phyloP scores from a whole-genome alignment of 2,113 vertebrate species.

The Bufo bufo region DNA sequence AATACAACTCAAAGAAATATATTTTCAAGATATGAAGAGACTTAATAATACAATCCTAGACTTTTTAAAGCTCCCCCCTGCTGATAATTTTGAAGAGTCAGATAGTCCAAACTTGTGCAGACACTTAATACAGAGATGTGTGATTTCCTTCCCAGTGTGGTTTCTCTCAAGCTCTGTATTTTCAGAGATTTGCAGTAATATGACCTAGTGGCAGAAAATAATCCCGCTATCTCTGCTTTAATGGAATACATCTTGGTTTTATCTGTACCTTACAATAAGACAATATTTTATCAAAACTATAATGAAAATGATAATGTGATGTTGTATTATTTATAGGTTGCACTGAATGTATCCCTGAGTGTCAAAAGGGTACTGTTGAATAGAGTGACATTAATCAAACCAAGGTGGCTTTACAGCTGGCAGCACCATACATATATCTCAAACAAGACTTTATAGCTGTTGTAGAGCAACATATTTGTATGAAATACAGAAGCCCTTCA shows the following conservation, averaged over 20 bases:
- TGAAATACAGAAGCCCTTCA: slow-evolving; percentile 13
- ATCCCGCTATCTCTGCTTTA: slow-evolving; percentile 22
- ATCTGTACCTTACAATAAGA: slow-evolving; percentile 24
- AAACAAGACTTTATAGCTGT: slow-evolving; percentile 8
- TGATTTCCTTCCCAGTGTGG: slow-evolving; percentile 38
- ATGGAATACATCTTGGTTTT: slow-evolving; percentile 35
- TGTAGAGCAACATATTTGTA: slow-evolving; percentile 10
- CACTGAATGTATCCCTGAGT: slow-evolving; percentile 18
- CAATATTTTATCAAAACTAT: slow-evolving; percentile 37
- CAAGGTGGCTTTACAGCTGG: slow-evolving; percentile 1
- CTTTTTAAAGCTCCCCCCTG: not conserved
- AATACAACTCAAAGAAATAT: not conserved
- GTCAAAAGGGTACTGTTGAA: not conserved
- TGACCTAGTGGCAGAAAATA: slow-evolving; percentile 30
- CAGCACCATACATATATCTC: slow-evolving; percentile 9
- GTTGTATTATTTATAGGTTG: slow-evolving; percentile 37
- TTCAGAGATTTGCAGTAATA: slow-evolving; percentile 19
- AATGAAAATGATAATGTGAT: slow-evolving; percentile 51
- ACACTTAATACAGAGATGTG: not conserved
- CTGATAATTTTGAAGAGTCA: slow-evolving; percentile 15
- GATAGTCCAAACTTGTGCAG: slow-evolving; percentile 27
- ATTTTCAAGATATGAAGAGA: not conserved
- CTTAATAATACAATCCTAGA: slow-evolving; percentile 19
- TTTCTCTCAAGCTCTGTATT: slow-evolving; percentile 27
- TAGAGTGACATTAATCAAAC: slow-evolving; percentile 14